A percentile compares a stretch with the other conserved stretches of the same genome.
Conservation (phyloP, 2,113 vertebrate genomes). For the Ictidomys tridecemlineatus region DNA sequence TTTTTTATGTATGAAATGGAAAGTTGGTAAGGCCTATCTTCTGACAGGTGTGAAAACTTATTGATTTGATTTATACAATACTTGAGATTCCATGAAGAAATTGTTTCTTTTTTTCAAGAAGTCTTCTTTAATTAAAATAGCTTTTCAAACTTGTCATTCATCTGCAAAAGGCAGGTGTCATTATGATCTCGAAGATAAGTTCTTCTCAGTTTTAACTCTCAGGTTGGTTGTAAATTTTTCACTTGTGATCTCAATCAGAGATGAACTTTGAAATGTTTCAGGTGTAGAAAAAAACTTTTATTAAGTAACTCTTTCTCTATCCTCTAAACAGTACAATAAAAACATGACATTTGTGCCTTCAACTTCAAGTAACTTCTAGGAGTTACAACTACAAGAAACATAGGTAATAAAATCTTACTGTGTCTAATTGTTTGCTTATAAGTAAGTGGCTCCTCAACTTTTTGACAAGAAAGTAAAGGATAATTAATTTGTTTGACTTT, state of each 20-base stretch:
- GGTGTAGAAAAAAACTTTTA: not conserved
- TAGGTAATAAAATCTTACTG: conserved; percentile 34
- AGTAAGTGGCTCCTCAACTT: conserved; percentile 23
- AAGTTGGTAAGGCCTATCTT: not conserved
- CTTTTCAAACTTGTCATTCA: conserved; percentile 17
- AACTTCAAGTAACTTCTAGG: not conserved
- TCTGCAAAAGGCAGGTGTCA: conserved; percentile 32
- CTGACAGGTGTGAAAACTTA: not conserved
- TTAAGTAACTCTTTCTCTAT: not conserved
- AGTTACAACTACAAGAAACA: conserved; percentile 34
- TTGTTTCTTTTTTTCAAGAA: conserved; percentile 45
- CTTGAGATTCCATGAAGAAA: not conserved
- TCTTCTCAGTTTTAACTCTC: conserved; percentile 6
- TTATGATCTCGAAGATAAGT: conserved; percentile 41
- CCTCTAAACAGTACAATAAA: not conserved
- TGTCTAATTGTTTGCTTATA: conserved; percentile 58
- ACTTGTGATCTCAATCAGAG: conserved; percentile 16
- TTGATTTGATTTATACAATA: not conserved
- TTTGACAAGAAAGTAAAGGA: conserved; percentile 48
- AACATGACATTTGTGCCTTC: conserved; percentile 30
- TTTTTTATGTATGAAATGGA: not conserved
- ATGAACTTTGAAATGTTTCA: conserved; percentile 43
- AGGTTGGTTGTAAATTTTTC: conserved; percentile 23
- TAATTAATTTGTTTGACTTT: conserved; percentile 62
- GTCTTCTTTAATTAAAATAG: conserved; percentile 48